Evolutionary conservation across 1,140 invertebrate species (phyloP), one percentile per base, ranked within the genome.

Genomic region (Drosophila novamexicana): DNA sequence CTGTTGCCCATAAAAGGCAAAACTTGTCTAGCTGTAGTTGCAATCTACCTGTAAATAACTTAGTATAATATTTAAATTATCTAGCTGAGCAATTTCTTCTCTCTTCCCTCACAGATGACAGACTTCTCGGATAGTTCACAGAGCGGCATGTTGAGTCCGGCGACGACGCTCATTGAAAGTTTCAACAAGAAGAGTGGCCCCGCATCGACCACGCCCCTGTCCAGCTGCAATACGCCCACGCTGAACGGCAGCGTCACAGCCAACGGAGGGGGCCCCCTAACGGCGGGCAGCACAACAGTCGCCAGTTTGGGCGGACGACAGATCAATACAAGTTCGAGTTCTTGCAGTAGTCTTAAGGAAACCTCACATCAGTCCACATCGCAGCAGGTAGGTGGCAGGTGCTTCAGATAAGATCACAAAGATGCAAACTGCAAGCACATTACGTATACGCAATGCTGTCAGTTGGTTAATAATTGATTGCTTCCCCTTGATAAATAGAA

Each of bases 301-400:
- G 62, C 72, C 62, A 44, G 39, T 54, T 49, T 61, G 12, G 57
- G 75, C 16, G 90, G 85, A 54, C 72, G 90, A 49, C 90, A 91
- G 42, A 90, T 92, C 22, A 92, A 92, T 53, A 88, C 91, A 42
- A 92, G 91, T 59, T 88, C 82, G 34, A 86, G 83, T 67, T 92
- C 82, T 36, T 83, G 86, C 78, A 92, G 91, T 92, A 92, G 91
- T 70, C 78, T 92, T 91, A 92, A 92, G 90, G 91, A 92, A 92
- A 91, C 91, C 72, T 91, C 84, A 66, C 85, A 78, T 72, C 84
- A 90, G 40, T 85, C 85, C 66, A 90, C 91, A 67, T 91, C 91
- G 70, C 91, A 92, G 75, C 91, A 92, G 91, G 91, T 91, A 56
- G 85, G 75, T 18, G 18, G 18, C 18, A 18, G 18, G 18, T 18